Percentiles rank a stretch among this genome's conserved stretches.
phyloP scores from a whole-genome alignment of 2,888 invertebrate species.

The Muscina levida region DNA sequence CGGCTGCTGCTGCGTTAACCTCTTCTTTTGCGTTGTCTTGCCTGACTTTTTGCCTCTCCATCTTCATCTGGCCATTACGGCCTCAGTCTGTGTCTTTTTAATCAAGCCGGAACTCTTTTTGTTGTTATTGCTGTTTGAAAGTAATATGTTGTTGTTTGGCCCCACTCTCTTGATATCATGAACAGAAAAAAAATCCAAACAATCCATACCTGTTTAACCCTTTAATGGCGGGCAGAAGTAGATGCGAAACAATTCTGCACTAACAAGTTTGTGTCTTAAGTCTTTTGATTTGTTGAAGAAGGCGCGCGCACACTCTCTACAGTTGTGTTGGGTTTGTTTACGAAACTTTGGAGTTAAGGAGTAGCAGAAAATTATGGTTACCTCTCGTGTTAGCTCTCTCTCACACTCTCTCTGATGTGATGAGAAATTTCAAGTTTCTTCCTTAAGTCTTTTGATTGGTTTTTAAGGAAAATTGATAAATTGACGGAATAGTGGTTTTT shows the following conservation, averaged over 20 bases:
- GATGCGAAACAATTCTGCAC: background rate
- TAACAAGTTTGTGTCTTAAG: conserved; percentile 14
- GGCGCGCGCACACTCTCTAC: background rate
- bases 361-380: no score
- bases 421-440: no score
- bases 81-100: conserved; percentile 20
- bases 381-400: no score
- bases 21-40: conserved; percentile 10
- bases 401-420: no score
- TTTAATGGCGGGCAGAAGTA: background rate
- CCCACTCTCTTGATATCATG: conserved; percentile 46
- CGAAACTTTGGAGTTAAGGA: background rate
- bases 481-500: no score
- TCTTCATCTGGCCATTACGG: conserved; percentile 29
- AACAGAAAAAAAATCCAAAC: conserved; percentile 9
- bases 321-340: background rate
- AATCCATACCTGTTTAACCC: conserved; percentile 53
- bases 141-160: conserved; percentile 24
- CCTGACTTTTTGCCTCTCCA: conserved; percentile 38
- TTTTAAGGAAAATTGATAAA: no score
- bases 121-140: conserved; percentile 42
- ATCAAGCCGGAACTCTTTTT: conserved; percentile 58
- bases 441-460: no score
- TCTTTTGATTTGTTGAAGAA: conserved; percentile 4
- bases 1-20: conserved; percentile 15